These are phyloP conservation scores for Lutraria lutraria DNA, from an alignment of 2,888 invertebrate genomes.

Conservation along the genomic window DNA sequence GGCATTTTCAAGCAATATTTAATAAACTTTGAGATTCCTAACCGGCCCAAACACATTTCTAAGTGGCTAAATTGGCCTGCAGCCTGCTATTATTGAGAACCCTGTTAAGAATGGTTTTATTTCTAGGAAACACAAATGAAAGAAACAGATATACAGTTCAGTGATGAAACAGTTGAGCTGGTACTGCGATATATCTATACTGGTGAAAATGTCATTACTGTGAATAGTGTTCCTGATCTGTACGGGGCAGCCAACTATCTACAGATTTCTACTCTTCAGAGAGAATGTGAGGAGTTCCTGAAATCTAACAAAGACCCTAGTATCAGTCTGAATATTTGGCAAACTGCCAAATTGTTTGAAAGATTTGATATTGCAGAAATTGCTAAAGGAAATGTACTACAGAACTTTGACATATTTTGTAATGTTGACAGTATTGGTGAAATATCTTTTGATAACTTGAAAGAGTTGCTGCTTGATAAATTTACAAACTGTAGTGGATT, in stretches of 20 bases:
- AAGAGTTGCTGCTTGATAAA: constrained; percentile 43
- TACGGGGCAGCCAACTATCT: constrained; percentile 59
- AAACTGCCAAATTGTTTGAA: constrained; percentile 45
- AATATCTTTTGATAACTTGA: constrained; percentile 27
- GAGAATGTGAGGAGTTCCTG: constrained; percentile 57
- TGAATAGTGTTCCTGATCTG: constrained; percentile 14
- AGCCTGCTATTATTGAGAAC: too few relatives aligned
- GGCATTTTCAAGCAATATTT: too few relatives aligned
- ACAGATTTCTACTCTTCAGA: constrained; percentile 44
- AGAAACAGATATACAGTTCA: constrained; percentile 36
- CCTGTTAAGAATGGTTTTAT: background rate
- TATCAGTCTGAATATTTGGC: constrained; percentile 61
- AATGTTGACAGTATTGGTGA: constrained; percentile 40
- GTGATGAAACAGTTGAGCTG: constrained; percentile 36
- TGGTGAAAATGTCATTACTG: constrained; percentile 44
- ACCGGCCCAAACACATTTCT: too few relatives aligned
- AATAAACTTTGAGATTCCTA: too few relatives aligned
- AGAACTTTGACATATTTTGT: constrained; percentile 52
- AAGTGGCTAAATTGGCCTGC: too few relatives aligned
- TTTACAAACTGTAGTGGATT: constrained; percentile 54
- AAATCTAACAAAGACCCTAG: background rate
- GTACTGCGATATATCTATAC: constrained; percentile 56
- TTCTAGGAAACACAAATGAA: constrained; percentile 44
- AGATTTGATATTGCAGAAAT: constrained; percentile 52
- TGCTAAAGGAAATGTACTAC: constrained; percentile 52